Conservation (phyloP, 2,113 vertebrate genomes). For the Lagenorhynchus albirostris region DNA sequence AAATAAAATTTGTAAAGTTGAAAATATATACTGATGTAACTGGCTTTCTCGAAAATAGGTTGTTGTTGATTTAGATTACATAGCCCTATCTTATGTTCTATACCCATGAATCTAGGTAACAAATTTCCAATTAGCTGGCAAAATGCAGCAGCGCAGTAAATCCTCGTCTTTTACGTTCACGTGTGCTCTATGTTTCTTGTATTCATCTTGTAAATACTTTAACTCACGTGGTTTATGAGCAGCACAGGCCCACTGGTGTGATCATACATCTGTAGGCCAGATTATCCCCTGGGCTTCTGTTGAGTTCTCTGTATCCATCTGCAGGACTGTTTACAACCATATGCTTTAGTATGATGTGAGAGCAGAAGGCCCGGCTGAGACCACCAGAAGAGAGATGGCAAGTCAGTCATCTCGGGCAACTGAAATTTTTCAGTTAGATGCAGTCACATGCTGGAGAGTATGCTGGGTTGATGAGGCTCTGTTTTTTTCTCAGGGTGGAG, state of each 20-base stretch:
- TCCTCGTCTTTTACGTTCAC: neutral
- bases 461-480: neutral
- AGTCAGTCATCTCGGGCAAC: neutral
- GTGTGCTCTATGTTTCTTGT: slow-evolving; percentile 39
- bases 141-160: neutral
- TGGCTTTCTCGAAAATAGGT: neutral
- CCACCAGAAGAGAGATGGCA: neutral
- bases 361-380: neutral
- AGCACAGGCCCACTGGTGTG: neutral
- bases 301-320: slow-evolving; percentile 31
- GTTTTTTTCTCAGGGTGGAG: neutral
- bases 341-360: neutral
- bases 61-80: neutral
- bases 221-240: slow-evolving; percentile 26
- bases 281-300: slow-evolving; percentile 24
- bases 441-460: too few relatives aligned
- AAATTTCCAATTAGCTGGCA: slow-evolving; percentile 25
- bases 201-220: slow-evolving; percentile 44
- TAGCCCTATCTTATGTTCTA: neutral
- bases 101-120: neutral
- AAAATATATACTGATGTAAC: neutral
- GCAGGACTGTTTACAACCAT: neutral
- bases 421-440: neutral
- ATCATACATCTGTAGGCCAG: slow-evolving; percentile 46
- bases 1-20: neutral